Percentiles rank a stretch among this genome's conserved stretches.
These are phyloP conservation scores for Rhinella marina DNA, from an alignment of 2,797 vertebrate species.

Conservation along the genomic window DNA sequence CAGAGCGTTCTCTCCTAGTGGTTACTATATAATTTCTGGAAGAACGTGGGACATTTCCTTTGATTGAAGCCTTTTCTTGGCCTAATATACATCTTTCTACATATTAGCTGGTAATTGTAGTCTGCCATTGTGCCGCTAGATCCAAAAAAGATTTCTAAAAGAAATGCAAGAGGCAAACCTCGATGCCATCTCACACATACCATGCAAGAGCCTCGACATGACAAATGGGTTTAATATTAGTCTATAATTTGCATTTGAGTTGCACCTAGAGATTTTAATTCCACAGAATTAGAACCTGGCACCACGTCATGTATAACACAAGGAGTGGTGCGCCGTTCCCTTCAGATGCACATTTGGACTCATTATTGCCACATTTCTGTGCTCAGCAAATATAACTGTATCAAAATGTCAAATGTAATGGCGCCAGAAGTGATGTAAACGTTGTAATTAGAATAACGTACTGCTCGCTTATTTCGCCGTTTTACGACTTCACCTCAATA, in stretches of 20 bases:
- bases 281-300: conserved; percentile 7
- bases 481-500: background rate
- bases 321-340: background rate
- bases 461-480: background rate
- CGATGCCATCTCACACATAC: background rate
- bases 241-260: conserved; percentile 18
- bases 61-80: too few relatives aligned
- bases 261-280: conserved; percentile 7
- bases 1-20: too few relatives aligned
- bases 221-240: conserved; percentile 37
- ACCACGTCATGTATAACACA: background rate
- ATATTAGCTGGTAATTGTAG: background rate
- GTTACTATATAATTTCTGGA: too few relatives aligned
- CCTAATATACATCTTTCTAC: background rate
- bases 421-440: background rate
- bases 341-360: background rate
- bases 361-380: conserved; percentile 16
- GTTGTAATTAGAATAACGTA: background rate
- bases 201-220: background rate
- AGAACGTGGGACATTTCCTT: too few relatives aligned
- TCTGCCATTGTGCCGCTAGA: background rate
- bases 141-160: background rate
- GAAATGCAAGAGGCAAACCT: background rate
- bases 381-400: conserved; percentile 19
- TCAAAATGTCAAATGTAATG: conserved; percentile 29